Base-by-base conservation (phyloP, 2,888 invertebrate species). In the Nomada fabriciana region DNA sequence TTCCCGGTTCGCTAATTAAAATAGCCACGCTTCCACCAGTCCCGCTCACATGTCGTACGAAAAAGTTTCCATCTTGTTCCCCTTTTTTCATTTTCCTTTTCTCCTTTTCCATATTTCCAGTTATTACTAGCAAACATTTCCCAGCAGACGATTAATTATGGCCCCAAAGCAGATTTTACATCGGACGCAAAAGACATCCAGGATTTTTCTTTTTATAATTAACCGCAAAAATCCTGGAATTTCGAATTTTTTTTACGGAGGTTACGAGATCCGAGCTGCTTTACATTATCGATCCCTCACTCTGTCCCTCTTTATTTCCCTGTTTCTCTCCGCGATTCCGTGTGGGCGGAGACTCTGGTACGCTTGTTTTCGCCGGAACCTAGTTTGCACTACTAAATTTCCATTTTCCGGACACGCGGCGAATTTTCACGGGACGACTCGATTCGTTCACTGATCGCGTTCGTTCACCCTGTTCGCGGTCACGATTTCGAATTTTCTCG, bases 261-360 rank as follows among this genome's bases (percentile, higher is more conserved):
- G 9, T 47, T 13, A 42, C 3, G 20, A 43, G 25, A 20, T 25
- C 20, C 42, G 25, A n/a, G 57, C 15, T 63, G 67, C 20, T 72
- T 69, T 68, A 43, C 72, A 72, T 80, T 80, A 80, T 80, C 68
- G 80, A 80, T 53, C 72, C 47, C 15, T 23, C 9, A 15, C 15
- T 55, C 55, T 10, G 10, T 55, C 50, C 13, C 42, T 18, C 7
- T n/a, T 36, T 36, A 36, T 36, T 10, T 60, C 43, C 61, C 53
- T 43, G 15, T 23, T 20, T 52, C 7, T 43, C 55, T 7, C 23
- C 43, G 5, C 2, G 11, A 4, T 2, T 20, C n/a, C 18, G 52
- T 10, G n/a, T 18, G n/a, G 25, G n/a, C 23, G 53, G 79, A 68
- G 71, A 68, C 23, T 52, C 68, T 18, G 20, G 68, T n/a, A 60